Percentiles rank a stretch among this genome's conserved stretches.
These are phyloP conservation scores for Stomatorhinus ivindoensis DNA, from an alignment of 2,113 vertebrate species.

Conservation along the genomic window DNA sequence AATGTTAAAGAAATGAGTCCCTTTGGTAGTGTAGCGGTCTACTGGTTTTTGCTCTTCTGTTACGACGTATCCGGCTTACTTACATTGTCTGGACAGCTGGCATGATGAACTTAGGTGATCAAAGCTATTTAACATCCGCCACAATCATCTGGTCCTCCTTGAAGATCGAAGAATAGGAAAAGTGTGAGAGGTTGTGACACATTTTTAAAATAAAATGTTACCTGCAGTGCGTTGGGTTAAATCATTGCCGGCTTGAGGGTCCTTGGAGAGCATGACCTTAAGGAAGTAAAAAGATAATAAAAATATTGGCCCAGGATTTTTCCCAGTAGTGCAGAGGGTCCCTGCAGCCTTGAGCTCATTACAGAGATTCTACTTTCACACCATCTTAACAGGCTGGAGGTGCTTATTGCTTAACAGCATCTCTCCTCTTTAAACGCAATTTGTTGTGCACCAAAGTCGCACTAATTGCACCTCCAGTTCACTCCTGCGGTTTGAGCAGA, in stretches of 20 bases:
- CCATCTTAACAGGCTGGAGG: not conserved
- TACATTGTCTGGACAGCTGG: not conserved
- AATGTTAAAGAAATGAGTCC: not conserved
- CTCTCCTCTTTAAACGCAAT: not conserved
- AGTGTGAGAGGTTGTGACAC: not conserved
- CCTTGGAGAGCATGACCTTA: not conserved
- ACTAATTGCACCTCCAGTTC: not conserved
- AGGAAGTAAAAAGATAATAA: not conserved
- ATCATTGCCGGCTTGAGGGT: not conserved
- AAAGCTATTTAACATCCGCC: not conserved
- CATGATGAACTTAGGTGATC: not conserved
- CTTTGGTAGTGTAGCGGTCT: not conserved
- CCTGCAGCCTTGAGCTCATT: not conserved
- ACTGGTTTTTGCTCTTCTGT: not conserved
- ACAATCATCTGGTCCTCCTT: not conserved
- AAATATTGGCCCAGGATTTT: not conserved
- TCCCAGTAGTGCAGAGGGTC: not conserved
- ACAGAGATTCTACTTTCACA: not conserved
- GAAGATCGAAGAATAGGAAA: not conserved
- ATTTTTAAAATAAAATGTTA: not conserved
- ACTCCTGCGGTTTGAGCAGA: not conserved
- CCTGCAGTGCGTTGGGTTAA: not conserved
- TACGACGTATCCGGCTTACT: not conserved
- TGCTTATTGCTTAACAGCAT: slow-evolving; percentile 9
- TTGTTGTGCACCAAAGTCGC: not conserved